A percentile compares a stretch with the other conserved stretches of the same genome.
Evolutionary conservation across 2,113 vertebrate species (phyloP).

Genomic region (Pavo muticus): DNA sequence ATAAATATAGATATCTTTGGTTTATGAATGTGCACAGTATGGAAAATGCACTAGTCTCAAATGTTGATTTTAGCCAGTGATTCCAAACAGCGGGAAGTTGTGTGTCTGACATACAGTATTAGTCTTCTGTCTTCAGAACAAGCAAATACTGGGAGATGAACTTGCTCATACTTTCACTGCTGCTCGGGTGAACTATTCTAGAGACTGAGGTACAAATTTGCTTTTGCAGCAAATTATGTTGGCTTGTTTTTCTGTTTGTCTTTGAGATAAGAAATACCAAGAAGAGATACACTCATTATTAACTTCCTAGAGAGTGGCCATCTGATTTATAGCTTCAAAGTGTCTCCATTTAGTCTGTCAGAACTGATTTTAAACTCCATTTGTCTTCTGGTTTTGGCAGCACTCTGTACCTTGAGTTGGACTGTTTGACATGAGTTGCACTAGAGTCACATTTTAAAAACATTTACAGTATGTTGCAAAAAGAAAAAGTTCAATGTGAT

Average conservation of each 20-base stretch:
- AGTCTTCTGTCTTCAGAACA: conserved; percentile 25
- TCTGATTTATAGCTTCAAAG: conserved; percentile 89
- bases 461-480: conserved; percentile 74
- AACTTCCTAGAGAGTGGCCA: conserved; percentile 84
- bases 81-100: background rate
- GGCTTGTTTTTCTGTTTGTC: conserved; percentile 40
- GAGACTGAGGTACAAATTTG: background rate
- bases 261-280: conserved; percentile 68
- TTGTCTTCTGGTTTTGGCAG: conserved; percentile 89
- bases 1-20: background rate
- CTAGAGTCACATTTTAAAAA: conserved; percentile 83
- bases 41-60: background rate
- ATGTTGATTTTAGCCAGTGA: conserved; percentile 13
- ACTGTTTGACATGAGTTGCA: conserved; percentile 86
- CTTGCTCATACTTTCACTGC: conserved; percentile 21
- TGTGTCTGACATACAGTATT: conserved; percentile 25
- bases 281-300: conserved; percentile 80
- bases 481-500: conserved; percentile 62
- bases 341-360: conserved; percentile 88
- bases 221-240: conserved; percentile 2
- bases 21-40: rapidly evolving
- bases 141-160: conserved; percentile 19
- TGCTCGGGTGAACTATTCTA: background rate
- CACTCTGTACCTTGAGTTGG: conserved; percentile 82
- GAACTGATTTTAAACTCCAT: conserved; percentile 89